Evolutionary conservation across 2,113 vertebrate genomes (phyloP).

Genomic region (Nothocercus nigrocapillus): DNA sequence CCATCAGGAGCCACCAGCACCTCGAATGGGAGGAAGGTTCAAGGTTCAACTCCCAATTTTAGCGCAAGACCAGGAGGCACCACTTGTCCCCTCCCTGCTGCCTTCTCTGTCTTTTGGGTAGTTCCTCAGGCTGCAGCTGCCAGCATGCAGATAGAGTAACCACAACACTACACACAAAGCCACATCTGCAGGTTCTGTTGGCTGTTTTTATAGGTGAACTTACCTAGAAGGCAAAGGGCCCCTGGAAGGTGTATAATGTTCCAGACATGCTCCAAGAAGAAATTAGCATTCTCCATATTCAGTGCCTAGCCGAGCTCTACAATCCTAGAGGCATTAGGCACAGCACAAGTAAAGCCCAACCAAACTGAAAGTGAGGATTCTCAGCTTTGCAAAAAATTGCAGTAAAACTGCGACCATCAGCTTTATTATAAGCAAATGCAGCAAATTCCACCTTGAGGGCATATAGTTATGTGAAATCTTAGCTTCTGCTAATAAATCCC

Average conservation of each 20-base stretch:
- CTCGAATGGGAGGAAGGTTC: background rate
- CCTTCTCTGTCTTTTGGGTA: background rate
- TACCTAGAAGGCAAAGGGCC: background rate
- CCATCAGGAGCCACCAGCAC: background rate
- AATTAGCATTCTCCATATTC: background rate
- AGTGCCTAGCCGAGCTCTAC: background rate
- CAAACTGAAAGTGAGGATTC: background rate
- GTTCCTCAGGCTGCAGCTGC: background rate
- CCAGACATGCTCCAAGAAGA: background rate
- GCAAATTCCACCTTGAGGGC: background rate
- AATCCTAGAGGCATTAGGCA: background rate
- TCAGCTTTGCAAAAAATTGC: background rate
- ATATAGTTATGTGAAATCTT: background rate
- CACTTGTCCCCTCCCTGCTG: background rate
- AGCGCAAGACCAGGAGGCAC: background rate
- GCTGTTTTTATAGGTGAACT: background rate
- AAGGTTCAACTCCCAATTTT: background rate
- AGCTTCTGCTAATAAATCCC: background rate
- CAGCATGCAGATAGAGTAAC: background rate
- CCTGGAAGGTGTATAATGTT: background rate
- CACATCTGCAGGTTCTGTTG: background rate
- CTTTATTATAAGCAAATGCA: constrained; percentile 5
- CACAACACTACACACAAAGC: background rate
- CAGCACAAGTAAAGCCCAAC: background rate
- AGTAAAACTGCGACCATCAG: background rate